phyloP scores from a whole-genome alignment of 2,113 vertebrate species.

The Motacilla tschutschensis region DNA sequence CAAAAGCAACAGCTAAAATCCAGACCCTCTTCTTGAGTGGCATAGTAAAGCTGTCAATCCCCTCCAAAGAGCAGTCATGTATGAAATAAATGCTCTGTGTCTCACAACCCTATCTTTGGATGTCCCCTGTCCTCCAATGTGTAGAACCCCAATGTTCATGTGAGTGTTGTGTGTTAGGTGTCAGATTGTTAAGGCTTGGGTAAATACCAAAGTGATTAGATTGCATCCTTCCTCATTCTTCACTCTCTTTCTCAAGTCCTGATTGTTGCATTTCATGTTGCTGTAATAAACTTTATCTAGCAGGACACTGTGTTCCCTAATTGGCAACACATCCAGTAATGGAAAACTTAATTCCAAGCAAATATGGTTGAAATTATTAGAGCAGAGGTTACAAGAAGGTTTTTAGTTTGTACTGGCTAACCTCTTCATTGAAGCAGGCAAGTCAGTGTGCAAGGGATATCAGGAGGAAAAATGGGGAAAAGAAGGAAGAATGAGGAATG shows the following conservation, averaged over 20 bases:
- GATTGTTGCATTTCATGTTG: neutral
- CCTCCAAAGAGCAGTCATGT: neutral
- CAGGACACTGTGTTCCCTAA: neutral
- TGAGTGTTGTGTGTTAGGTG: neutral
- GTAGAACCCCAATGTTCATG: fast-evolving
- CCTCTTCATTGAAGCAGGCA: neutral
- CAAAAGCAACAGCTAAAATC: neutral
- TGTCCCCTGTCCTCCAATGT: neutral
- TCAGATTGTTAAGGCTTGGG: neutral
- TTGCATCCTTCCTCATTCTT: neutral
- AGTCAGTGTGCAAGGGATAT: neutral
- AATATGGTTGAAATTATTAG: neutral
- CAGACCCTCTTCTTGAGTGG: neutral
- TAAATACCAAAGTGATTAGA: neutral
- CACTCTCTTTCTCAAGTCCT: neutral
- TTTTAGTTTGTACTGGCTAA: neutral
- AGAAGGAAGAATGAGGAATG: neutral
- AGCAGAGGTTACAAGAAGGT: neutral
- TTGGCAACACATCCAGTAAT: neutral
- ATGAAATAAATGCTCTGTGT: neutral
- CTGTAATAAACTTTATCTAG: neutral
- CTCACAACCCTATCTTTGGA: neutral
- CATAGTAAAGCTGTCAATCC: neutral
- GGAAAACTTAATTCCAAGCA: neutral
- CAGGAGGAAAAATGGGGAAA: neutral